A percentile compares a stretch with the other conserved stretches of the same genome.
Evolutionary conservation across 2,888 invertebrate species (phyloP).

Genomic region (Caenorhabditis drosophilae): DNA sequence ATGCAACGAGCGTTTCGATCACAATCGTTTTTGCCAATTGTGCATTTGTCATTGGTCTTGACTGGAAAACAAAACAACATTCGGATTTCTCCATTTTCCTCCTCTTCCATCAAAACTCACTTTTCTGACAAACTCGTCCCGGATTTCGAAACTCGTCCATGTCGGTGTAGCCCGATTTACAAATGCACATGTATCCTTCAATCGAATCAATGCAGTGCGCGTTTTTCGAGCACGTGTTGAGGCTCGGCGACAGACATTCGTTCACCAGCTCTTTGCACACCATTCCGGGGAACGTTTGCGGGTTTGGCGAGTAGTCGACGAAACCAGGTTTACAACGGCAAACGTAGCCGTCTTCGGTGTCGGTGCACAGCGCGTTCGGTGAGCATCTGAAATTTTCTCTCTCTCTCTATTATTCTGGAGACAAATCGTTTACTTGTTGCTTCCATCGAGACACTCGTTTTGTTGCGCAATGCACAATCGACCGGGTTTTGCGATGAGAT

Average conservation of each 20-base stretch:
- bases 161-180: slow-evolving; percentile 65
- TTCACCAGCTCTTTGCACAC: slow-evolving; percentile 64
- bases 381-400: slow-evolving; percentile 55
- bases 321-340: slow-evolving; percentile 68
- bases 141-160: slow-evolving; percentile 67
- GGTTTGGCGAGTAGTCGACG: slow-evolving; percentile 69
- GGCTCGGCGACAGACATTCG: slow-evolving; percentile 57
- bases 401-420: background rate
- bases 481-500: slow-evolving; percentile 60
- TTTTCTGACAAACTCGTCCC: slow-evolving; percentile 64
- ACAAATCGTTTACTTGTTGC: slow-evolving; percentile 31
- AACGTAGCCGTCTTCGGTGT: slow-evolving; percentile 65
- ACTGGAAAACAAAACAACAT: slow-evolving; percentile 26
- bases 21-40: slow-evolving; percentile 65
- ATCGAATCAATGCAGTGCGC: slow-evolving; percentile 68
- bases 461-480: slow-evolving; percentile 64
- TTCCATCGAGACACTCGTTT: slow-evolving; percentile 66
- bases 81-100: too few relatives aligned
- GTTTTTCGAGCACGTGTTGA: slow-evolving; percentile 63
- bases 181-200: slow-evolving; percentile 62
- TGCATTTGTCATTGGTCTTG: slow-evolving; percentile 61
- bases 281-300: slow-evolving; percentile 60
- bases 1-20: slow-evolving; percentile 67
- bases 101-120: too few relatives aligned
- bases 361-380: slow-evolving; percentile 66